Evolutionary conservation across 2,797 vertebrate species (phyloP).

Genomic region (Syndactyla subalaris): DNA sequence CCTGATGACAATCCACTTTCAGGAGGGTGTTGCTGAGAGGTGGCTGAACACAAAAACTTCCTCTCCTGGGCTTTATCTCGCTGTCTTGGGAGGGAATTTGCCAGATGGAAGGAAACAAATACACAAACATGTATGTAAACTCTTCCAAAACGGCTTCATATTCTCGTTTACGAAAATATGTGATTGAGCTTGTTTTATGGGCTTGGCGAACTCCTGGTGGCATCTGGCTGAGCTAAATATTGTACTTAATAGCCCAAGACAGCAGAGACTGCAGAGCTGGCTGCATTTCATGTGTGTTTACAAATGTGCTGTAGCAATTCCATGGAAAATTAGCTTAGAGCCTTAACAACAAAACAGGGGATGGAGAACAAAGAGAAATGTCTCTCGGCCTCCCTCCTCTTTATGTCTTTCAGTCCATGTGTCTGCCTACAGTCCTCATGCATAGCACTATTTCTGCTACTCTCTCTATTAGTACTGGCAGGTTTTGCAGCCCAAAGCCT

Average conservation of each 20-base stretch:
- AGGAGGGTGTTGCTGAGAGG: background rate
- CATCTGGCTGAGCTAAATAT: conserved; percentile 66
- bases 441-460: background rate
- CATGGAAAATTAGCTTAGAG: conserved; percentile 9
- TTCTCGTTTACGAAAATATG: background rate
- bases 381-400: background rate
- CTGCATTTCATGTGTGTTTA: conserved; percentile 45
- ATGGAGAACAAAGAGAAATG: conserved; percentile 24
- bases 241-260: conserved; percentile 62
- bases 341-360: background rate
- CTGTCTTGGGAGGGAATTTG: background rate
- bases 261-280: conserved; percentile 39
- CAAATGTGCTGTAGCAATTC: conserved; percentile 32
- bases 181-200: conserved; percentile 56
- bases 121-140: conserved; percentile 7
- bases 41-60: background rate
- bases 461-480: no score
- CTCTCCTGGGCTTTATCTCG: background rate
- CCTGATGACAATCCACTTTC: background rate
- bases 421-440: accelerated
- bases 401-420: accelerated
- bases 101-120: conserved; percentile 46
- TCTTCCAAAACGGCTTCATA: conserved; percentile 41
- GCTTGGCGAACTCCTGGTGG: conserved; percentile 44
- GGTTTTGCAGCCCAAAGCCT: background rate